Evolutionary conservation across 2,113 vertebrate genomes (phyloP).

Genomic region (Pungitius pungitius): DNA sequence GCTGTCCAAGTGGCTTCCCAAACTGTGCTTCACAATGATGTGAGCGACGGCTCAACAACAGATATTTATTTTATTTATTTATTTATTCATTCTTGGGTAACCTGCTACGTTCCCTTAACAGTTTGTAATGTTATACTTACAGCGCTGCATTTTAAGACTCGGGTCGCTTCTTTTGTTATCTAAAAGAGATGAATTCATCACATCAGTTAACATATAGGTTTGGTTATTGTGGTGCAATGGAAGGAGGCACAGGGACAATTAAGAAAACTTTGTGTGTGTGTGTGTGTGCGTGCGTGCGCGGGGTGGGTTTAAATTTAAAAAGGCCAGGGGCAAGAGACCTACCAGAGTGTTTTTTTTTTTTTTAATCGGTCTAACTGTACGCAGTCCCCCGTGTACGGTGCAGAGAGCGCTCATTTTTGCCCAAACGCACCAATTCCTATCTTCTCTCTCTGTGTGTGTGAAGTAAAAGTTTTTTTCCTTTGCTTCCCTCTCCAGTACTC

Average conservation of each 20-base stretch:
- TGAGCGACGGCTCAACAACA: background rate
- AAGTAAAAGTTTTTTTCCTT: constrained; percentile 46
- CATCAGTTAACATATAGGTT: background rate
- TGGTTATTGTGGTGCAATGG: background rate
- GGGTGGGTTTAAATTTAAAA: background rate
- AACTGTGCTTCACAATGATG: background rate
- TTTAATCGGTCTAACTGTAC: constrained; percentile 23
- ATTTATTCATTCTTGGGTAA: background rate
- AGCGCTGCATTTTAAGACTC: background rate
- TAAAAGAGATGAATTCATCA: background rate
- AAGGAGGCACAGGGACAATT: background rate
- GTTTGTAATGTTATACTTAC: background rate
- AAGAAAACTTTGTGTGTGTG: constrained; percentile 17
- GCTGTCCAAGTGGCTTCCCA: background rate
- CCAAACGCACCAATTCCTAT: constrained; percentile 27
- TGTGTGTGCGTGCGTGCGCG: background rate
- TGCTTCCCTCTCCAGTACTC: constrained; percentile 19
- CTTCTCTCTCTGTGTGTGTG: constrained; percentile 10
- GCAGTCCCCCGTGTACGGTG: background rate
- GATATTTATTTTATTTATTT: background rate
- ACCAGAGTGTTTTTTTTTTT: constrained; percentile 2
- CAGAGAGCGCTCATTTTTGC: constrained; percentile 19
- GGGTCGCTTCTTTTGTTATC: background rate
- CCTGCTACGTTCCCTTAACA: background rate
- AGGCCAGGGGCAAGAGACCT: constrained; percentile 26